Evolutionary conservation across 2,888 invertebrate species (phyloP), one percentile per base, ranked within the genome.

Genomic region (Molanna angustata): DNA sequence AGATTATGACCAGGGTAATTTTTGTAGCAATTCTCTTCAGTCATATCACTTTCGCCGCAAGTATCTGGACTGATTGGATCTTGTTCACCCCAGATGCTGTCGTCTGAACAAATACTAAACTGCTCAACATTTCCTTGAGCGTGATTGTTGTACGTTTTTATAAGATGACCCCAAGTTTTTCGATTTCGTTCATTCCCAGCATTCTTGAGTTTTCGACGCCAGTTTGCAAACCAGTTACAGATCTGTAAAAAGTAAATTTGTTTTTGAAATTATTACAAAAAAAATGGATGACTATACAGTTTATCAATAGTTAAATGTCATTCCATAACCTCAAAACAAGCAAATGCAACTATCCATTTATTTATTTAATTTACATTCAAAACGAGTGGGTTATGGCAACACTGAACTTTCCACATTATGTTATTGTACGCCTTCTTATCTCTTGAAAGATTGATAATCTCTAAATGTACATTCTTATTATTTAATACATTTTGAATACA

Each of bases 211-310:
- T 88, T 88, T 62, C 88, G 72, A 54, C 88, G 75, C 88, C 88
- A 88, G 64, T 88, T 88, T n/a, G 88, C 88, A 66, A 88, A 88
- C 88, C 88, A 88, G 68, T 88, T 88, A 63, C 85, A 85, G 52
- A 85, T 84, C 84, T 85, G 70, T 43, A 70, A 71, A 54, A 31
- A 35, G 4, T 11, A 43, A 27, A 22, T 16, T 17, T 4, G 18
- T 17, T 17, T 16, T 4, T 17, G 14, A 27, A 9, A 35, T 35
- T 35, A 4, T 35, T 35, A 35, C 14, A 13, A n/a, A 11, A 27
- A 35, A 35, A 11, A 35, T 13, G 13, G 4, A 4, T 35, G n/a
- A n/a, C n/a, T n/a, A n/a, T n/a, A n/a, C n/a, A n/a, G n/a, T n/a
- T n/a, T n/a, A n/a, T n/a, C n/a, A n/a, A n/a, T n/a, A n/a, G n/a